Percentiles rank a stretch among this genome's conserved stretches.
Evolutionary conservation across 2,888 invertebrate species (phyloP).

Genomic region (Cryptosula pallasiana): DNA sequence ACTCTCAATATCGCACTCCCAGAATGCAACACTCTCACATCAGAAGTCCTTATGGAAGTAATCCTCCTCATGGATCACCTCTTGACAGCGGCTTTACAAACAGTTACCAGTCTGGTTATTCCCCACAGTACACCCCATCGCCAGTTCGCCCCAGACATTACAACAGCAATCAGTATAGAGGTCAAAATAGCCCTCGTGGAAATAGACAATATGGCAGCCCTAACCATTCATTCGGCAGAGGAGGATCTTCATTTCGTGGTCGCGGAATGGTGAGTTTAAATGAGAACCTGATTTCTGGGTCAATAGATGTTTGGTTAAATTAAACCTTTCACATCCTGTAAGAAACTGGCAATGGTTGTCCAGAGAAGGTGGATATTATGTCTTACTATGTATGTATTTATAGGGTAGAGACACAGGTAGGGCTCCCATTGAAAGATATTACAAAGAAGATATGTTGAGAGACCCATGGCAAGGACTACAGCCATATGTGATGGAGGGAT

Average conservation of each 20-base stretch:
- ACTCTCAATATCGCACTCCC: background rate
- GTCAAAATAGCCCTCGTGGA: background rate
- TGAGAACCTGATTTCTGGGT: too few species aligned
- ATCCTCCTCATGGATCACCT: background rate
- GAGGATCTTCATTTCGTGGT: background rate
- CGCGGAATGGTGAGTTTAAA: background rate
- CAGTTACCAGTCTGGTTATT: background rate
- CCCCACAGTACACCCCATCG: constrained; percentile 2
- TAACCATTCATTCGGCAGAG: background rate
- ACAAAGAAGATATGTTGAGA: background rate
- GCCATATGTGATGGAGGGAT: constrained; percentile 1
- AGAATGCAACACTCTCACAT: background rate
- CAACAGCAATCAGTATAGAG: background rate
- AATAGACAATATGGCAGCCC: background rate
- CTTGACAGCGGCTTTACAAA: background rate
- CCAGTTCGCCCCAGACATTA: background rate
- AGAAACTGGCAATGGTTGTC: too few species aligned
- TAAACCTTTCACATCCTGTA: too few species aligned
- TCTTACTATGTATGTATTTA: too few species aligned
- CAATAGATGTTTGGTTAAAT: too few species aligned
- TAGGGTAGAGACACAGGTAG: background rate
- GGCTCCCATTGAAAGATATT: background rate
- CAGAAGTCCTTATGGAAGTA: background rate
- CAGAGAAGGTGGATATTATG: too few species aligned
- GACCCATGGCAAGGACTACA: background rate